Evolutionary conservation across 2,797 vertebrate species (phyloP).

Genomic region (Morus bassanus): DNA sequence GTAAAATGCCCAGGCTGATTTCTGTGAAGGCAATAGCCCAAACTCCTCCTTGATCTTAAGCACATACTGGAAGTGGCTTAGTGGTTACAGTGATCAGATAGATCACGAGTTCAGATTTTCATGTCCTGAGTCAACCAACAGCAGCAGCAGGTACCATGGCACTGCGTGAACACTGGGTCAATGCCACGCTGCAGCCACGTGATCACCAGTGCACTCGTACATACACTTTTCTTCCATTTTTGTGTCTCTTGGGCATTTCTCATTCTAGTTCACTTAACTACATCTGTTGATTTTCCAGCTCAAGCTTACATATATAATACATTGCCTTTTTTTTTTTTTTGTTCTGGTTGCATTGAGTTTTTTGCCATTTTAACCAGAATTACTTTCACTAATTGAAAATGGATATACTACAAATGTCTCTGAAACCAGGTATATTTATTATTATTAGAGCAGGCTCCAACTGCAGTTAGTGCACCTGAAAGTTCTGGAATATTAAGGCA

Average conservation of each 20-base stretch:
- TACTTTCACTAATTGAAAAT: neutral
- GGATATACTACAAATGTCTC: neutral
- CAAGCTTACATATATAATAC: too few species aligned
- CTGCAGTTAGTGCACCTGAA: neutral
- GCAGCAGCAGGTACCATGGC: neutral
- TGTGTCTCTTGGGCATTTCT: neutral
- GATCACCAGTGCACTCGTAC: rapidly evolving
- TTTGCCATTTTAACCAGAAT: neutral
- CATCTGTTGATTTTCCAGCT: neutral
- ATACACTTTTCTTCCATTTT: neutral
- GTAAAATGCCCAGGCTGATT: neutral
- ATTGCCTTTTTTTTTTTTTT: too few species aligned
- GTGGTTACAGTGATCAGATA: rapidly evolving
- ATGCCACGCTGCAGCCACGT: rapidly evolving
- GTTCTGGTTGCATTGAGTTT: neutral
- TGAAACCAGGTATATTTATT: neutral
- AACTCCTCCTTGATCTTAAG: neutral
- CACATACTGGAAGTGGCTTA: rapidly evolving
- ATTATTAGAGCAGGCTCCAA: neutral
- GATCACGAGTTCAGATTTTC: too few species aligned
- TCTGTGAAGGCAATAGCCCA: neutral
- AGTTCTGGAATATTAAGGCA: neutral
- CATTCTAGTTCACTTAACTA: neutral
- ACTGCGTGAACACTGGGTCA: rapidly evolving
- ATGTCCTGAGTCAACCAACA: neutral